Evolutionary conservation across 2,888 invertebrate species (phyloP), one percentile per base, ranked within the genome.

Genomic region (Leptothorax acervorum): DNA sequence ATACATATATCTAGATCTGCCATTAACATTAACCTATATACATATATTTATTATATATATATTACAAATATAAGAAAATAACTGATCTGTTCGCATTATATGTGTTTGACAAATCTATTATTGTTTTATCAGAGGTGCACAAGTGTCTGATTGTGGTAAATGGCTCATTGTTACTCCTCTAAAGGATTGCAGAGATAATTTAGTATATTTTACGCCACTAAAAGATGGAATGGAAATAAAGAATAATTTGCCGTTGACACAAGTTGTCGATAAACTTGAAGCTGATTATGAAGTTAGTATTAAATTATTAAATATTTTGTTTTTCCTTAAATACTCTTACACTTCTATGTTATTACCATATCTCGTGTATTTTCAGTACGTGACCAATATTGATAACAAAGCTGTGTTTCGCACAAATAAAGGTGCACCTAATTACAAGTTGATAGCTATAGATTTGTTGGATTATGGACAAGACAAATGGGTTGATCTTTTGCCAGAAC

Each of bases 321-420:
- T 57, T 39, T 57, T 75, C 11, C n/a, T 70, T 31, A n/a, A 68
- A 57, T 28, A 9, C 15, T 60, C 1, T 6, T 51, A 65, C 48
- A 39, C 12, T 31, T 75, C 57, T 70, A 71, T 28, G 23, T 45
- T 71, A 62, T 28, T 35, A 82, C 84, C 9, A 23, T 18, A 78
- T 35, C 12, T 60, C 2, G 2, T 39, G 2, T 57, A 35, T 60
- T 79, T 79, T 55, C 95, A 99, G 98, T 99, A 99, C 94, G 95
- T 99, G 28, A 98, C 99, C 39, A 99, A 99, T 95, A 97, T 97
- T 87, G 99, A 97, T 0, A 96, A 97, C 0, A 96, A 97, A 90
- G 97, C 97, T 88, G 96, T 98, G 92, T 98, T 99, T 95, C 97
- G 97, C 66, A 99, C 99, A 35, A 99, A 99, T 95, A 98, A 98